These are phyloP conservation scores for Stenchaetothrips biformis DNA, from an alignment of 2,888 invertebrate species.

Conservation along the genomic window DNA sequence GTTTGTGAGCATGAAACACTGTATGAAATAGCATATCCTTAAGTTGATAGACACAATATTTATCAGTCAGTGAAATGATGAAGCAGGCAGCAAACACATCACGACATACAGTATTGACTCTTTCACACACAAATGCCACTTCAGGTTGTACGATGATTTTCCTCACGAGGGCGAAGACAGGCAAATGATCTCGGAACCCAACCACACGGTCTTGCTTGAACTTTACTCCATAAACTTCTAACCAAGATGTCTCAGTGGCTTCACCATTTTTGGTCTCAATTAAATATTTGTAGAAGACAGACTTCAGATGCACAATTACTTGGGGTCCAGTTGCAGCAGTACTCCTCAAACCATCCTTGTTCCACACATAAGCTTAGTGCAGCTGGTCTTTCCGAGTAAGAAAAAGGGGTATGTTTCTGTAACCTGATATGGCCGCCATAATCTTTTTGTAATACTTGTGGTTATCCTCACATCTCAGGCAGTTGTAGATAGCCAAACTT, in stretches of 20 bases:
- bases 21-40: background rate
- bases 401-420: background rate
- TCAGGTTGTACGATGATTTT: background rate
- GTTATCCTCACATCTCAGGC: background rate
- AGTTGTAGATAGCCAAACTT: background rate
- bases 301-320: background rate
- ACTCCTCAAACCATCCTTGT: background rate
- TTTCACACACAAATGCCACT: too few relatives aligned
- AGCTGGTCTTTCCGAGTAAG: background rate
- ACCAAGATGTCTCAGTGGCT: background rate
- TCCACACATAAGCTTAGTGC: slow-evolving; percentile 13
- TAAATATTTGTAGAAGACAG: background rate
- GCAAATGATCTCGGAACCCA: background rate
- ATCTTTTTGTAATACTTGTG: slow-evolving; percentile 24
- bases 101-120: background rate
- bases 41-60: background rate
- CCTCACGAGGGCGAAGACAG: background rate
- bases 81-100: background rate
- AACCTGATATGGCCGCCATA: background rate
- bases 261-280: background rate
- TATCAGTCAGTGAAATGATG: background rate
- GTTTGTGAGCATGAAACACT: background rate
- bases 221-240: background rate
- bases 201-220: background rate
- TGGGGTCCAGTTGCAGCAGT: background rate